Conservation (phyloP, 2,888 invertebrate genomes). For the Sinelater perroti region DNA sequence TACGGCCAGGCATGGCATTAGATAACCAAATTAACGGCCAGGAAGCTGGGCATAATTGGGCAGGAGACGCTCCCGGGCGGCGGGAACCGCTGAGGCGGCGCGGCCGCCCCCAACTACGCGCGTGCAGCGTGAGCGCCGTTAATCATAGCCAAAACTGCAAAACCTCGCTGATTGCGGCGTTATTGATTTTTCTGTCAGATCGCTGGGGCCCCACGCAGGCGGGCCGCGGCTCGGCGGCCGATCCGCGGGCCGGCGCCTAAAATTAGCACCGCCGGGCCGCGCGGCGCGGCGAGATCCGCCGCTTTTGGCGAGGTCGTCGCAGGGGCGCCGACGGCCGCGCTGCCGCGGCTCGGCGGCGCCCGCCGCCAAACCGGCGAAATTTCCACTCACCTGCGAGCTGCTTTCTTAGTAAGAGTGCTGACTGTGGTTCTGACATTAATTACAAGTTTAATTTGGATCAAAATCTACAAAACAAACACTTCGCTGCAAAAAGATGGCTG, state of each 20-base stretch:
- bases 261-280: slow-evolving; percentile 29
- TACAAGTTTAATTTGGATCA: slow-evolving; percentile 81
- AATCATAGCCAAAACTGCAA: slow-evolving; percentile 10
- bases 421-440: slow-evolving; percentile 96
- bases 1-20: no score
- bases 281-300: slow-evolving; percentile 23
- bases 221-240: slow-evolving; percentile 19
- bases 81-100: no score
- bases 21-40: no score
- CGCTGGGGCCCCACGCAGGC: slow-evolving; percentile 12
- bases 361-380: slow-evolving; percentile 7
- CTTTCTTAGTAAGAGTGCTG: slow-evolving; percentile 93
- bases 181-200: slow-evolving; percentile 31
- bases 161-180: slow-evolving; percentile 22
- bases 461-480: slow-evolving; percentile 77
- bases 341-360: no score
- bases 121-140: no score
- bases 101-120: no score
- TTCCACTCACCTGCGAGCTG: slow-evolving; percentile 88
- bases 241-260: slow-evolving; percentile 26
- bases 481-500: slow-evolving; percentile 78
- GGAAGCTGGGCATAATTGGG: no score
- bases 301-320: slow-evolving; percentile 36
- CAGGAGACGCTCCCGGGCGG: no score
- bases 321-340: background rate